These are phyloP conservation scores for Semnornis frantzii DNA, from an alignment of 2,113 vertebrate genomes.

Conservation along the genomic window DNA sequence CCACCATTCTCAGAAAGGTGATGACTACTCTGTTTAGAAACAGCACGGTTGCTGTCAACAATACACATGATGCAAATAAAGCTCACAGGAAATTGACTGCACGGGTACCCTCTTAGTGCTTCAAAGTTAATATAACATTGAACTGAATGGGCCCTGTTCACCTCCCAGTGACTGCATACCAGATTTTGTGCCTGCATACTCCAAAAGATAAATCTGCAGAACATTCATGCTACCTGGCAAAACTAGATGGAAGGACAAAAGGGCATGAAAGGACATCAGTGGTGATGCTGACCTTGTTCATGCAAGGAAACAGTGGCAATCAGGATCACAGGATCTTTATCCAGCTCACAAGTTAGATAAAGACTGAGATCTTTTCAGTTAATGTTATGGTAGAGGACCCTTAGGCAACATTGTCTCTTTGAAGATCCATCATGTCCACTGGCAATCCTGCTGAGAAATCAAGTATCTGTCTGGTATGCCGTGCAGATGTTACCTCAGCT, in stretches of 20 bases:
- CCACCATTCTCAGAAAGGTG: neutral
- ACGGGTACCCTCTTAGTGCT: neutral
- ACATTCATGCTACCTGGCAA: neutral
- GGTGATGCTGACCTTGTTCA: neutral
- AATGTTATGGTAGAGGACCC: neutral
- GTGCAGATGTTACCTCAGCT: neutral
- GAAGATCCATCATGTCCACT: neutral
- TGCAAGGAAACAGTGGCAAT: neutral
- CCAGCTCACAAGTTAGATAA: neutral
- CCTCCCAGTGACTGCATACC: neutral
- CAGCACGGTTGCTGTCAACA: neutral
- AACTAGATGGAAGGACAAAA: neutral
- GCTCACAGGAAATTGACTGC: neutral
- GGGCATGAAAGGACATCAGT: neutral
- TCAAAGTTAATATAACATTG: neutral
- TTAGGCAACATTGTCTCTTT: neutral
- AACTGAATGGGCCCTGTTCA: neutral
- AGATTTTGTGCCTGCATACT: neutral
- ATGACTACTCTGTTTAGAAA: neutral
- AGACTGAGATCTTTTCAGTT: neutral
- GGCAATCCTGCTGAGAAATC: neutral
- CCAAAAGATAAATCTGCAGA: neutral
- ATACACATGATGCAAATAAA: neutral
- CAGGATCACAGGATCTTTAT: neutral
- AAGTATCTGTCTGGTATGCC: neutral